These are phyloP conservation scores for Xiphorhynchus elegans DNA, from an alignment of 2,113 vertebrate species.

Conservation along the genomic window DNA sequence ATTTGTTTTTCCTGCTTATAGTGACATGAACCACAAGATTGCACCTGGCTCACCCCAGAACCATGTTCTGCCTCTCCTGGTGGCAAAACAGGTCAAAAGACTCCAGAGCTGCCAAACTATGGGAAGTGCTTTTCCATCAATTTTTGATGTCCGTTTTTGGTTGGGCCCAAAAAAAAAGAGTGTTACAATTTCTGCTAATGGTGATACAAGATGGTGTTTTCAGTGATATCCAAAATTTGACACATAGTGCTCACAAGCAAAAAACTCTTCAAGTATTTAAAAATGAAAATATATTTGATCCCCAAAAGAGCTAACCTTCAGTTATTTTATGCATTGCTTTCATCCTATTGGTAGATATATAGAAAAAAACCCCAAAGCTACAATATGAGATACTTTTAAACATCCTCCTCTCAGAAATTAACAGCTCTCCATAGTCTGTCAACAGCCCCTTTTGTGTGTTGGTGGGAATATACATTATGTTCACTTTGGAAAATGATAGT, in stretches of 20 bases:
- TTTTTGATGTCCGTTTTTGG: neutral
- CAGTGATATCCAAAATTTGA: neutral
- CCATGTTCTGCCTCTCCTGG: neutral
- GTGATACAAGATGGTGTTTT: neutral
- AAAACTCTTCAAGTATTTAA: constrained; percentile 8
- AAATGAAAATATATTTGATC: constrained; percentile 4
- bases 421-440: neutral
- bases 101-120: neutral
- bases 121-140: neutral
- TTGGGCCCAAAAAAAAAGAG: neutral
- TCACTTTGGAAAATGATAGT: constrained; percentile 27
- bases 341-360: neutral
- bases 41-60: neutral
- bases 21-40: neutral
- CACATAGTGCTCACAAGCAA: neutral
- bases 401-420: neutral
- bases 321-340: neutral
- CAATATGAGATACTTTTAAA: neutral
- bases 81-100: neutral
- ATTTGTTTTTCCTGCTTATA: neutral
- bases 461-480: constrained; percentile 20
- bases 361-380: neutral
- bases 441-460: neutral
- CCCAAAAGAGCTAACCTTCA: neutral
- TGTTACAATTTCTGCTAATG: neutral